Conservation (phyloP, 2,888 invertebrate genomes). For the Neelides folsomi region DNA sequence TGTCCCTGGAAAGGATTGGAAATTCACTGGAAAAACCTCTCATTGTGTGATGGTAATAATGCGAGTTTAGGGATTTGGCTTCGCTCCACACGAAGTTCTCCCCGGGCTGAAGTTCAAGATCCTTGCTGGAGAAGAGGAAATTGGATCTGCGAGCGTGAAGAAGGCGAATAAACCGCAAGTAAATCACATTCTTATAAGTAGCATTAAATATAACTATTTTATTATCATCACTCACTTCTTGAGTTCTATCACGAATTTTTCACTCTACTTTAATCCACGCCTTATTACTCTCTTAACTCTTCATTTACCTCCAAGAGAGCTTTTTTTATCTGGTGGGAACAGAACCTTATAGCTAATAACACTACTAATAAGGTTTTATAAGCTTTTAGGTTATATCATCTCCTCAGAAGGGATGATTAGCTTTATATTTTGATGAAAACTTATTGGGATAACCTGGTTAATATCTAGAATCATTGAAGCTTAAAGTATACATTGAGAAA, state of each 20-base stretch:
- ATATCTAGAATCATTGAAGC: no score
- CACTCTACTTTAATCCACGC: not conserved
- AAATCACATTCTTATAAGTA: conserved; percentile 37
- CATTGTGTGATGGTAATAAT: not conserved
- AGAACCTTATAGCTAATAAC: no score
- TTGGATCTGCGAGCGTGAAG: conserved; percentile 55
- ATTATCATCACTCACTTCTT: not conserved
- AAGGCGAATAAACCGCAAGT: conserved; percentile 53
- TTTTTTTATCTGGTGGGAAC: not conserved
- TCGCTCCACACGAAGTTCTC: conserved; percentile 53
- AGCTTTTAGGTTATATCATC: no score
- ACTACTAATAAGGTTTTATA: no score
- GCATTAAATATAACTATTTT: not conserved
- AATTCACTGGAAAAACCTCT: conserved; percentile 22
- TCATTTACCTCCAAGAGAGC: not conserved
- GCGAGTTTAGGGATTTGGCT: conserved; percentile 8
- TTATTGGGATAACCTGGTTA: no score
- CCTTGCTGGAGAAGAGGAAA: conserved; percentile 47
- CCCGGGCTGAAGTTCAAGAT: conserved; percentile 53
- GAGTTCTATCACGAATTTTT: no score
- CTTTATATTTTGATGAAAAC: no score
- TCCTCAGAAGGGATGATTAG: no score
- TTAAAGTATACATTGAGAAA: no score
- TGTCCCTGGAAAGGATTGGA: conserved; percentile 45
- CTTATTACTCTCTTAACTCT: not conserved